Evolutionary conservation across 1,140 invertebrate genomes (phyloP).

Genomic region (Chelonus insularis): DNA sequence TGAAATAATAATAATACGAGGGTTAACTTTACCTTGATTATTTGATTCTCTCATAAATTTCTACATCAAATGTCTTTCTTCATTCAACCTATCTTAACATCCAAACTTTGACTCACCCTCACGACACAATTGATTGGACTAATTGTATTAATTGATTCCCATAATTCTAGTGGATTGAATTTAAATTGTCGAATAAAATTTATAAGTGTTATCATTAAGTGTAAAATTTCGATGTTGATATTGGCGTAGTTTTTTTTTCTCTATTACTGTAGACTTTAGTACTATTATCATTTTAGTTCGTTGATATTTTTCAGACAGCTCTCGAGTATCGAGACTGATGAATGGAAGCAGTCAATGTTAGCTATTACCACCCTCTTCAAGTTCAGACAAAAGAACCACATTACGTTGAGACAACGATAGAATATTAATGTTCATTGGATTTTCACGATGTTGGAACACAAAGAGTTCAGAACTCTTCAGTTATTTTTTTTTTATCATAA

Average conservation of each 20-base stretch:
- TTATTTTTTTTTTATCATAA: not conserved
- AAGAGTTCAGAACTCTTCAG: not conserved
- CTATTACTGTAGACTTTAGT: conserved; percentile 7
- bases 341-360: not conserved
- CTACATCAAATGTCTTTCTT: not conserved
- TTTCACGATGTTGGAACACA: conserved; percentile 1
- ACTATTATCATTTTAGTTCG: not conserved
- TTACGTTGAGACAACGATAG: conserved; percentile 39
- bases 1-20: not conserved
- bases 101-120: conserved; percentile 1
- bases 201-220: too few relatives aligned
- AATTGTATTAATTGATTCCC: conserved; percentile 22
- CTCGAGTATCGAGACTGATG: conserved; percentile 11
- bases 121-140: conserved; percentile 8
- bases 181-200: not conserved
- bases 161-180: conserved; percentile 23
- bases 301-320: not conserved
- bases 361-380: conserved; percentile 37
- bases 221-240: too few relatives aligned
- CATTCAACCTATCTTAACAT: not conserved
- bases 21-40: not conserved
- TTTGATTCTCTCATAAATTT: not conserved
- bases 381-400: conserved; percentile 44
- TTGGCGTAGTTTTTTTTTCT: not conserved
- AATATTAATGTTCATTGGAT: conserved; percentile 44